A percentile compares a stretch with the other conserved stretches of the same genome.
These are phyloP conservation scores for Bombus huntii DNA, from an alignment of 1,140 invertebrate species.

Conservation along the genomic window DNA sequence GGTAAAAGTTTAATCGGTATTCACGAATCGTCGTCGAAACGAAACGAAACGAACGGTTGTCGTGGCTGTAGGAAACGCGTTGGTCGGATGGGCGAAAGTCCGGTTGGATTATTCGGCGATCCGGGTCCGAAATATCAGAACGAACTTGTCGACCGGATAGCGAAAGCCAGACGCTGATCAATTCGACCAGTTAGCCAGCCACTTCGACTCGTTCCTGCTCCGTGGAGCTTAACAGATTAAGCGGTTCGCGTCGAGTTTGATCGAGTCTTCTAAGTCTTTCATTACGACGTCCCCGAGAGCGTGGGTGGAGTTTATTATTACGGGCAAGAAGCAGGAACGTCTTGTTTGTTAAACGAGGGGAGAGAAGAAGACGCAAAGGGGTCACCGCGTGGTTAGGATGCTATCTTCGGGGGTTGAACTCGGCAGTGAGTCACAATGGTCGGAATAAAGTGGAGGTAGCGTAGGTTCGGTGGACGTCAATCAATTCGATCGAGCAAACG, in stretches of 20 bases:
- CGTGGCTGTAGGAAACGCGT: constrained; percentile 50
- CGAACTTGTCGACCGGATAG: constrained; percentile 72
- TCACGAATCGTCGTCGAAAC: constrained; percentile 28
- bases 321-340: constrained; percentile 68
- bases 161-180: constrained; percentile 59
- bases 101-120: constrained; percentile 70
- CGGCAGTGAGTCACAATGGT: constrained; percentile 66
- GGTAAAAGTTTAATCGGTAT: constrained; percentile 50
- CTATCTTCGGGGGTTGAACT: constrained; percentile 18
- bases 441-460: constrained; percentile 38
- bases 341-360: constrained; percentile 77
- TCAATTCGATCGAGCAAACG: constrained; percentile 18
- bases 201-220: constrained; percentile 57
- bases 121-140: constrained; percentile 69
- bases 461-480: constrained; percentile 21
- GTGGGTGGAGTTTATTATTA: constrained; percentile 73
- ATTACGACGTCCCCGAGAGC: constrained; percentile 64
- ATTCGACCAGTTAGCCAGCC: constrained; percentile 49
- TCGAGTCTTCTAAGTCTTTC: constrained; percentile 77
- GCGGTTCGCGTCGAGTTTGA: constrained; percentile 74
- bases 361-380: constrained; percentile 68
- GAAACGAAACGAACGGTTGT: background rate
- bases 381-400: constrained; percentile 44
- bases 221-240: constrained; percentile 77
- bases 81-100: constrained; percentile 63